Conservation (phyloP, 1,140 invertebrate species). For the Saccostrea echinata region DNA sequence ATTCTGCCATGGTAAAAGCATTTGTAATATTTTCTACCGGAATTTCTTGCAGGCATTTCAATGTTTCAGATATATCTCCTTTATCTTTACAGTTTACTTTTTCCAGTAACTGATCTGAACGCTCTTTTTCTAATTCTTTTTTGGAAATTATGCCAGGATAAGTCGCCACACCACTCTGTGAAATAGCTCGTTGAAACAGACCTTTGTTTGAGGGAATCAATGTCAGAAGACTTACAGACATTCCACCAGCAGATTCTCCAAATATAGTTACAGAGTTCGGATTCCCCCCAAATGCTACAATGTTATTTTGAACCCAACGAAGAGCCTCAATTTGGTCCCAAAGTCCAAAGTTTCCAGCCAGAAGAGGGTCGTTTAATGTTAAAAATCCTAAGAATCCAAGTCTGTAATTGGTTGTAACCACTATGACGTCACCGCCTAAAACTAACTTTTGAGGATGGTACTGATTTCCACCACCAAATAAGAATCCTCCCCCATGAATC, state of each 20-base stretch:
- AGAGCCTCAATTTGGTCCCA: slow-evolving; percentile 77
- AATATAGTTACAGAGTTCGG: slow-evolving; percentile 75
- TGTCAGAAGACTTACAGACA: slow-evolving; percentile 85
- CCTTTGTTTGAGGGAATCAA: slow-evolving; percentile 83
- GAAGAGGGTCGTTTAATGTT: slow-evolving; percentile 48
- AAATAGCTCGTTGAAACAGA: slow-evolving; percentile 87
- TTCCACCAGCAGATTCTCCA: slow-evolving; percentile 94
- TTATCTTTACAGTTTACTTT: neutral
- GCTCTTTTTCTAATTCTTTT: neutral
- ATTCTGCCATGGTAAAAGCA: neutral
- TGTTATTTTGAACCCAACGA: slow-evolving; percentile 78
- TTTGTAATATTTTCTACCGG: neutral
- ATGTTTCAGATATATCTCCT: neutral
- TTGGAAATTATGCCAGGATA: neutral
- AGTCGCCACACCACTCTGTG: slow-evolving; percentile 79
- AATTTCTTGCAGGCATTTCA: neutral
- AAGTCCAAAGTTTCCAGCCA: slow-evolving; percentile 78
- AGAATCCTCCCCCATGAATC: slow-evolving; percentile 96
- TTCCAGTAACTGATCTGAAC: neutral
- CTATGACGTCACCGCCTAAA: slow-evolving; percentile 88
- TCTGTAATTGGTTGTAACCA: slow-evolving; percentile 96
- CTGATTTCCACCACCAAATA: slow-evolving; percentile 89
- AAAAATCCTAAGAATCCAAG: slow-evolving; percentile 82
- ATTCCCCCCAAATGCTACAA: slow-evolving; percentile 83
- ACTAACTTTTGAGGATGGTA: slow-evolving; percentile 93